These are phyloP conservation scores for Pollimyrus isidori DNA, from an alignment of 2,113 vertebrate species.

Conservation along the genomic window DNA sequence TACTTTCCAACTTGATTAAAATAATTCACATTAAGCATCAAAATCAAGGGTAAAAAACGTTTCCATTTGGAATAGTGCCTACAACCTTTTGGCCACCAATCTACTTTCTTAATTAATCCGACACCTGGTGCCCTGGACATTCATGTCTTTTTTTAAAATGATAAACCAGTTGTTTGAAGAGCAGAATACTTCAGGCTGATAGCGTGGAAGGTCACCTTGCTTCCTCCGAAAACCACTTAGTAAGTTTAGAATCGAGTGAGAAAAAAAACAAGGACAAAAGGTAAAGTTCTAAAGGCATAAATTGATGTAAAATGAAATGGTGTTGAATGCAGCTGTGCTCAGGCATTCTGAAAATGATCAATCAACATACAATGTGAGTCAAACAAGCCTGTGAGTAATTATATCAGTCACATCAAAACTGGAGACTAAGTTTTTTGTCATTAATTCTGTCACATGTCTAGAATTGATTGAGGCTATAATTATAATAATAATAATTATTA, in stretches of 20 bases:
- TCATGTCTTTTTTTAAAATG: background rate
- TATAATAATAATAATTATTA: background rate
- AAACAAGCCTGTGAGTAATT: background rate
- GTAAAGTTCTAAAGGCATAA: background rate
- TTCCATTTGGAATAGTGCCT: background rate
- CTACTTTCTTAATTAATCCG: background rate
- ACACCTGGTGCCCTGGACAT: background rate
- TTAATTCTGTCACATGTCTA: background rate
- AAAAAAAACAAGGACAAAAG: background rate
- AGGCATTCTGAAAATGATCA: conserved; percentile 7
- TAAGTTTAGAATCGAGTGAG: background rate
- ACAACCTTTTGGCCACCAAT: background rate
- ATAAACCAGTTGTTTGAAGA: background rate
- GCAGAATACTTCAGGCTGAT: background rate
- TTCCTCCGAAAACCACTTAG: background rate
- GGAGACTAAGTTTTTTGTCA: background rate
- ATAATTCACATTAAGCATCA: background rate
- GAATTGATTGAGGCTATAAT: background rate
- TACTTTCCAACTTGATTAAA: background rate
- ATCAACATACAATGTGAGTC: background rate
- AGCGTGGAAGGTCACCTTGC: background rate
- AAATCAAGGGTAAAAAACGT: background rate
- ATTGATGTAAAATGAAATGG: background rate
- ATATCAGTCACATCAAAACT: conserved; percentile 19
- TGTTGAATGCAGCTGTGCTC: background rate